A percentile compares a stretch with the other conserved stretches of the same genome.
Conservation (phyloP, 2,797 vertebrate species). For the Phyllotis vaccarum region DNA sequence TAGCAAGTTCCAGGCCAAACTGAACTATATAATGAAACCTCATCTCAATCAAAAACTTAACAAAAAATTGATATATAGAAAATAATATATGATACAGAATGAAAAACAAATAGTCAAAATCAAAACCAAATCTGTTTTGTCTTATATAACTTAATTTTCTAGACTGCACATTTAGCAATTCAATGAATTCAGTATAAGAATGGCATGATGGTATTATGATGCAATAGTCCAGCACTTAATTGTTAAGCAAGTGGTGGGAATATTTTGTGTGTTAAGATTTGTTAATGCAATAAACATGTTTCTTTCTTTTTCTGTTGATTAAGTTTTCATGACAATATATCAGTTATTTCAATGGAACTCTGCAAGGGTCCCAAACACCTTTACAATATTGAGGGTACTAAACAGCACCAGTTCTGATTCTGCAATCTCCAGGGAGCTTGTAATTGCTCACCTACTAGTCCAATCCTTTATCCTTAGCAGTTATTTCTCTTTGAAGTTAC, state of each 20-base stretch:
- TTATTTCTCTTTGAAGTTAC: background rate
- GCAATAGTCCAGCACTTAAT: background rate
- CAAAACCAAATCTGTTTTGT: slow-evolving; percentile 16
- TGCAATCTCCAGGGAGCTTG: background rate
- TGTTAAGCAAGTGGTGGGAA: background rate
- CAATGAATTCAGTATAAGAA: background rate
- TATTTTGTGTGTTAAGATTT: background rate
- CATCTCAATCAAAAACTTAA: background rate
- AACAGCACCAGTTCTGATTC: background rate
- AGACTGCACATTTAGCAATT: background rate
- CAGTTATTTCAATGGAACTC: background rate
- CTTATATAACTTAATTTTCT: background rate
- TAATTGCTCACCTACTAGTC: background rate
- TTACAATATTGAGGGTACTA: background rate
- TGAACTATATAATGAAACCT: background rate
- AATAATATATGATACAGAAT: background rate
- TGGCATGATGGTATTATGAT: background rate
- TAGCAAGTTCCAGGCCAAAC: background rate
- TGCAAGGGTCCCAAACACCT: background rate
- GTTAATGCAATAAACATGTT: slow-evolving; percentile 6
- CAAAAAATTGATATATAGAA: slow-evolving; percentile 6
- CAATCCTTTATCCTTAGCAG: background rate
- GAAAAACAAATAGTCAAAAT: slow-evolving; percentile 35
- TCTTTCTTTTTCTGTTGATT: slow-evolving; percentile 7
- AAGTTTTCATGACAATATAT: background rate